Conservation (phyloP, 2,113 vertebrate species). For the Pungitius pungitius region DNA sequence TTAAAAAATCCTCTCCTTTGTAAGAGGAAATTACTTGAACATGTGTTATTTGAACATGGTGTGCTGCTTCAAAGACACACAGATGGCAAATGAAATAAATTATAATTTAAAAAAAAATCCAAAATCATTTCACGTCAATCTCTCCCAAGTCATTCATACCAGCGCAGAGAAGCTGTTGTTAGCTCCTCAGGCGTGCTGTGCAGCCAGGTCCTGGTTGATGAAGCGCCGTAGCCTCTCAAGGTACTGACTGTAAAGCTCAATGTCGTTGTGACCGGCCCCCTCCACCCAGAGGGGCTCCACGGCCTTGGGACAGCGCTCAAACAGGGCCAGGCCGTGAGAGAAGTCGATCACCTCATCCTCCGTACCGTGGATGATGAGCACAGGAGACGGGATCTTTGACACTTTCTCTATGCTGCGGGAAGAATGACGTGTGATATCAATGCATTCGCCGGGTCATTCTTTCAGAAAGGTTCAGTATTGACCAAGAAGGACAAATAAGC, state of each 20-base stretch:
- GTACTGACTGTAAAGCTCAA: slow-evolving; percentile 99
- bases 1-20: slow-evolving; percentile 53
- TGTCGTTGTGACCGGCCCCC: slow-evolving; percentile 97
- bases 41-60: slow-evolving; percentile 43
- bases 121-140: slow-evolving; percentile 23
- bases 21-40: slow-evolving; percentile 33
- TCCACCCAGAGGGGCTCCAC: slow-evolving; percentile 99
- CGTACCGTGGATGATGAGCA: slow-evolving; percentile 97
- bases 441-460: not conserved
- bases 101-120: slow-evolving; percentile 8
- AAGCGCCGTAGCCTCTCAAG: slow-evolving; percentile 96
- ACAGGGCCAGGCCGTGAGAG: slow-evolving; percentile 95
- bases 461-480: not conserved
- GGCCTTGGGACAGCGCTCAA: slow-evolving; percentile 95
- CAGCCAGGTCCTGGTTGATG: slow-evolving; percentile 95
- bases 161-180: slow-evolving; percentile 55
- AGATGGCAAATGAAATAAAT: slow-evolving; percentile 52
- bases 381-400: slow-evolving; percentile 96
- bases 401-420: slow-evolving; percentile 94
- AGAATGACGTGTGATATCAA: not conserved
- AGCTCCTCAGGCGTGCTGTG: slow-evolving; percentile 76
- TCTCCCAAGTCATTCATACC: slow-evolving; percentile 46
- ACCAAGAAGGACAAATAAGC: not conserved
- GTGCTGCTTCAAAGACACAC: slow-evolving; percentile 71
- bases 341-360: slow-evolving; percentile 99